A percentile compares a stretch with the other conserved stretches of the same genome.
phyloP scores from a whole-genome alignment of 2,797 vertebrate species.

The Ispidina picta region DNA sequence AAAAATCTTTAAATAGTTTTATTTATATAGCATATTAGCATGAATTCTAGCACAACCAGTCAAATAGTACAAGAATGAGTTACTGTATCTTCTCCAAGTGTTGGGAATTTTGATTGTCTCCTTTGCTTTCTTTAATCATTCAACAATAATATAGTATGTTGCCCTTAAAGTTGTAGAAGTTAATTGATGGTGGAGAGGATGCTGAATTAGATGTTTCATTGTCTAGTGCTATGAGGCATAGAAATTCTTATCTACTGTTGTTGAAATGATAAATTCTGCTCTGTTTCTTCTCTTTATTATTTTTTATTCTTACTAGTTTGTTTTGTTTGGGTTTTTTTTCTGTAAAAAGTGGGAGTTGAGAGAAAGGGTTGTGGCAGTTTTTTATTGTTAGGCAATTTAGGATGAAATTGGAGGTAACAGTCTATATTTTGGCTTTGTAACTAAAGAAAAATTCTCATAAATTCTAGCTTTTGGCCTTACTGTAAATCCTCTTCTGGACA shows the following conservation, averaged over 20 bases:
- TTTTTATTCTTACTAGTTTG: background rate
- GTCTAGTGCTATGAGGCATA: background rate
- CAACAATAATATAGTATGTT: background rate
- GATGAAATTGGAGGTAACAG: background rate
- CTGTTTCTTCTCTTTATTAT: background rate
- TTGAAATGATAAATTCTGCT: background rate
- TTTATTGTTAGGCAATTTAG: background rate
- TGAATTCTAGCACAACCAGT: background rate
- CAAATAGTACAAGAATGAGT: background rate
- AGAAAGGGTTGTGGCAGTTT: background rate
- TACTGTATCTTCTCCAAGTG: background rate
- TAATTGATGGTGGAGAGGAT: background rate
- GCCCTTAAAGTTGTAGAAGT: background rate
- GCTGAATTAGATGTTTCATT: background rate
- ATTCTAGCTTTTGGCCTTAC: constrained; percentile 44
- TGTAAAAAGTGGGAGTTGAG: background rate
- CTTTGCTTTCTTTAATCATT: background rate
- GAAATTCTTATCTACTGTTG: background rate
- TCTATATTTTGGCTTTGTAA: constrained; percentile 27
- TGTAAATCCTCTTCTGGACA: constrained; percentile 54
- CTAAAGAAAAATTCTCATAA: constrained; percentile 44
- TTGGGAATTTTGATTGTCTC: background rate
- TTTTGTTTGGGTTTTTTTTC: background rate
- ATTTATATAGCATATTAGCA: background rate
- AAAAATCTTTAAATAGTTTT: background rate